These are phyloP conservation scores for Lepidothrix coronata DNA, from an alignment of 2,113 vertebrate genomes.

Conservation along the genomic window DNA sequence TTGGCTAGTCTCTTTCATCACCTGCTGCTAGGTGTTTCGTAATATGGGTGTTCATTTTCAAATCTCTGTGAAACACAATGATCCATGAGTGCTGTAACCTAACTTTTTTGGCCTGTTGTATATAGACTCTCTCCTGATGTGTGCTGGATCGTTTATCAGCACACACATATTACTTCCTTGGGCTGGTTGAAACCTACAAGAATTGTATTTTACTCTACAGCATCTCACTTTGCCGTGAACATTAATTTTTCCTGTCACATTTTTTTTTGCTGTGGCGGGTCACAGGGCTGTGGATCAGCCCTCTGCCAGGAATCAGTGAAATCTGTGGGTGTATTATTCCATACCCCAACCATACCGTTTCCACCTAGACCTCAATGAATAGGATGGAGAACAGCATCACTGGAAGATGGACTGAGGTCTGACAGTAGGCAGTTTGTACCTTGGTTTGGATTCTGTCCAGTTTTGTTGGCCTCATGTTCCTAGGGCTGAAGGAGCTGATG, in stretches of 20 bases:
- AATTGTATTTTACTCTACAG: neutral
- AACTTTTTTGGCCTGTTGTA: neutral
- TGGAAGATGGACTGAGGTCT: neutral
- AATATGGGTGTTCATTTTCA: neutral
- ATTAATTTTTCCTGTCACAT: neutral
- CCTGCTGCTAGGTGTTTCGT: neutral
- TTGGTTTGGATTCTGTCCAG: neutral
- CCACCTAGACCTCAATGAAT: neutral
- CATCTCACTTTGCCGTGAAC: neutral
- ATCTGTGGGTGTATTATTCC: neutral
- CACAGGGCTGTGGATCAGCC: neutral
- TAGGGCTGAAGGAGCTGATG: rapidly evolving
- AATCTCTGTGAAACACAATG: neutral
- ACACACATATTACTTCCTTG: neutral
- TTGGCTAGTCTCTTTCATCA: neutral
- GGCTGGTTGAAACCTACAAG: neutral
- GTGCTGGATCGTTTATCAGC: neutral
- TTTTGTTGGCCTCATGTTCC: neutral
- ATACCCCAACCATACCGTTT: rapidly evolving
- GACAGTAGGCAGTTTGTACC: neutral
- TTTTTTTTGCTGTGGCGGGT: neutral
- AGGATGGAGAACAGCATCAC: rapidly evolving
- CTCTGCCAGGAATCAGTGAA: neutral
- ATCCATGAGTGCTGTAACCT: neutral
- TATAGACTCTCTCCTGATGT: neutral